Evolutionary conservation across 2,113 vertebrate species (phyloP), one percentile per base, ranked within the genome.

Genomic region (Alectura lathami): DNA sequence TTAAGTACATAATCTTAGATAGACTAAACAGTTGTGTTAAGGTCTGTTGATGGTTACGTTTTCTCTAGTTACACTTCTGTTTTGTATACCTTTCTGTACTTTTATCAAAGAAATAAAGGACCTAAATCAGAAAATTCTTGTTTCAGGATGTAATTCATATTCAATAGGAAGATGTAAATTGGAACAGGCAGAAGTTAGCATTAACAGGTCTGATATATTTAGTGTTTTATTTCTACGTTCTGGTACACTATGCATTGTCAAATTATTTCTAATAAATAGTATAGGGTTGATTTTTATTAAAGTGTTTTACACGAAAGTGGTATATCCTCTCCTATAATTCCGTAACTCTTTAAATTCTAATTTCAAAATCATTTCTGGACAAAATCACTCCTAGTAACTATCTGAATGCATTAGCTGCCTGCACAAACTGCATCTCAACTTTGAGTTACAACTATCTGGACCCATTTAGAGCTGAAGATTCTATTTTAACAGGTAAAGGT

Each of bases 301-400:
- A 56, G 30, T 81, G 26, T 50, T 94, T 88, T 93, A 87, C 32
- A 36, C 1, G 2, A 32, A 91, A 66, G 36, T 3, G 0, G 6
- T 36, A 40, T 74, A 66, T 26, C 29, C 9, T 67, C 14, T 63
- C 16, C 21, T 56, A 9, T 13, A 66, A 43, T 21, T 80, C 23
- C 45, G 63, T 84, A 86, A 64, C 20, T 83, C 76, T 50, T 69
- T 84, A 68, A 42, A 84, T 63, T 78, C 30, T 56, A 67, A 66
- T 85, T 83, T 92, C n/a, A 57, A 94, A 90, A 68, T 67, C 3
- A 69, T 89, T 93, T 93, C 45, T 96, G 79, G 91, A 34, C 21
- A 91, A 85, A 94, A 59, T 79, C 64, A 75, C 9, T 43, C 26
- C 47, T 24, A 67, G 27, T 21, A 85, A 36, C 77, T 40, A 64